These are phyloP conservation scores for Centropus unirufus DNA, from an alignment of 2,113 vertebrate genomes.

Conservation along the genomic window DNA sequence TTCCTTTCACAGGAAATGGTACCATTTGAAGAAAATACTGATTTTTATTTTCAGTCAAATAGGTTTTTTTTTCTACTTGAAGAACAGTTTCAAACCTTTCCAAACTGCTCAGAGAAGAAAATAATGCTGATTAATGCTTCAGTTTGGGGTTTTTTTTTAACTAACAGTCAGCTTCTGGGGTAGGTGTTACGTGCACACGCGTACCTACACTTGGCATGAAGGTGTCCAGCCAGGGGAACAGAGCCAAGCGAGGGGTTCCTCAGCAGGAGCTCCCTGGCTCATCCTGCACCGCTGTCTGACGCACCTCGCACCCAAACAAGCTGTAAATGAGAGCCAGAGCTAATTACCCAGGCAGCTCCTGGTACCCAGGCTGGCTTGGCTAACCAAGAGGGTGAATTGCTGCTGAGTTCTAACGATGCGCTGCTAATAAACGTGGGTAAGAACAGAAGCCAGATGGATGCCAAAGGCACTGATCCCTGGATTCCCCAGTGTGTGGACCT, in stretches of 20 bases:
- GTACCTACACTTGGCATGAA: background rate
- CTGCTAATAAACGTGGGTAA: slow-evolving; percentile 60
- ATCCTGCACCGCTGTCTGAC: background rate
- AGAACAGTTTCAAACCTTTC: background rate
- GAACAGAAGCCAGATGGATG: background rate
- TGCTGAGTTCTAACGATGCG: background rate
- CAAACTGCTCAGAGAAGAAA: background rate
- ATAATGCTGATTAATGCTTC: background rate
- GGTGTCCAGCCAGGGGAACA: background rate
- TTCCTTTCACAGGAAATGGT: slow-evolving; percentile 37
- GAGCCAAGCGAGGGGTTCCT: background rate
- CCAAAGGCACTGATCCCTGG: slow-evolving; percentile 41
- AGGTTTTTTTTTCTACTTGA: background rate
- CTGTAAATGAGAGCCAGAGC: background rate
- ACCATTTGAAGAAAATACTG: background rate
- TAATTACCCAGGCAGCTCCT: slow-evolving; percentile 19
- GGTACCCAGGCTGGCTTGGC: background rate
- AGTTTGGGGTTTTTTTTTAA: background rate
- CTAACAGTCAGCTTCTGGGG: background rate
- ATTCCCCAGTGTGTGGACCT: slow-evolving; percentile 28
- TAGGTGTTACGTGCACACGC: background rate
- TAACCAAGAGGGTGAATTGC: slow-evolving; percentile 10
- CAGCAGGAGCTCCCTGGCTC: background rate
- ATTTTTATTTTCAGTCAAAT: background rate
- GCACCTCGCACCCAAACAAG: background rate